A percentile compares a stretch with the other conserved stretches of the same genome.
Conservation (phyloP, 2,888 invertebrate species). For the Drosophila paracracens region DNA sequence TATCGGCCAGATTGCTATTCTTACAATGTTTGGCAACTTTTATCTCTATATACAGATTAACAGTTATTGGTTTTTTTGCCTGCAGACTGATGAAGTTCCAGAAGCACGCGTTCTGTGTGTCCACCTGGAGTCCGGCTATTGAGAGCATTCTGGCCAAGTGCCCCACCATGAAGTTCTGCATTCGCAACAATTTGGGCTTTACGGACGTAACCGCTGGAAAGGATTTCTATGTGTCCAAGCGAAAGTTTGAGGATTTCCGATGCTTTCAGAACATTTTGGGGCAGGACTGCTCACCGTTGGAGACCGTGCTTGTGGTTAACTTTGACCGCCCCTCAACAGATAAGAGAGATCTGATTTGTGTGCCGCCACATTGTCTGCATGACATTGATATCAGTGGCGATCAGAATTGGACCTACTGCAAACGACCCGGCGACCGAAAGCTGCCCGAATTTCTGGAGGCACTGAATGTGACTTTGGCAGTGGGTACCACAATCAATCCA, state of each 20-base stretch:
- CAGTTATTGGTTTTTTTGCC: neutral
- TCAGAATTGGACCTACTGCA: slow-evolving; percentile 76
- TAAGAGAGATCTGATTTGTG: slow-evolving; percentile 45
- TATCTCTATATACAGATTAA: neutral
- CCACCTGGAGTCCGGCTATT: slow-evolving; percentile 88
- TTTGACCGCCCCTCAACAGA: slow-evolving; percentile 62
- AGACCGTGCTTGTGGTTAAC: slow-evolving; percentile 79
- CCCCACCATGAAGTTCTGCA: slow-evolving; percentile 88
- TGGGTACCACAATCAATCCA: slow-evolving; percentile 28
- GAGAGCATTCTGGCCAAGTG: slow-evolving; percentile 87
- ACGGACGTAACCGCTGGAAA: slow-evolving; percentile 86
- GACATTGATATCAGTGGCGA: slow-evolving; percentile 34
- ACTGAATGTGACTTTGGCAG: slow-evolving; percentile 64
- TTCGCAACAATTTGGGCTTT: slow-evolving; percentile 87
- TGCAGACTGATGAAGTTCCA: slow-evolving; percentile 75
- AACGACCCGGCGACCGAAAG: slow-evolving; percentile 71
- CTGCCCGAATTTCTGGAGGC: slow-evolving; percentile 67
- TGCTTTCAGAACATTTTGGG: slow-evolving; percentile 70
- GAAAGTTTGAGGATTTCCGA: slow-evolving; percentile 75
- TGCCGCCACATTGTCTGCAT: slow-evolving; percentile 52
- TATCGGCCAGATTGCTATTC: neutral
- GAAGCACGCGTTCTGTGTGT: slow-evolving; percentile 83
- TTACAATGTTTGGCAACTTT: neutral
- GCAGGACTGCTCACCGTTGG: slow-evolving; percentile 79
- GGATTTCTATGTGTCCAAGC: slow-evolving; percentile 80